Evolutionary conservation across 2,113 vertebrate genomes (phyloP).

Genomic region (Pseudorasbora parva): DNA sequence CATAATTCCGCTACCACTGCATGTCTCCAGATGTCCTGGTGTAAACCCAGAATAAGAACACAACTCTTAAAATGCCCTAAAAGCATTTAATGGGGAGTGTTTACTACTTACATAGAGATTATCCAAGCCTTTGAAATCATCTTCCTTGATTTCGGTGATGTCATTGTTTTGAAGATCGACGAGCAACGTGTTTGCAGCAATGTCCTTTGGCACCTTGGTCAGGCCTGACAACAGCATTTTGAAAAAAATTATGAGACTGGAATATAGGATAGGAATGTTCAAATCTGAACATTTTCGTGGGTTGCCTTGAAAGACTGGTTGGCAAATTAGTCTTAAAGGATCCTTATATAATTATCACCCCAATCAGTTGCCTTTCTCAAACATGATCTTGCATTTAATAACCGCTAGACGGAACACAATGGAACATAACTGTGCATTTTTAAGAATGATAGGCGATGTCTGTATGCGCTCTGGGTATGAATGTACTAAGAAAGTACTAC

Average conservation of each 20-base stretch:
- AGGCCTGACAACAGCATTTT: constrained; percentile 75
- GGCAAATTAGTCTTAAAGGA: not conserved
- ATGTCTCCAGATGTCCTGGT: constrained; percentile 33
- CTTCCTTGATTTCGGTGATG: constrained; percentile 94
- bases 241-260: not conserved
- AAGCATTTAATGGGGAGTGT: not conserved
- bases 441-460: no score
- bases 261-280: not conserved
- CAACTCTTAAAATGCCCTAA: not conserved
- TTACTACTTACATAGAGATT: constrained; percentile 83
- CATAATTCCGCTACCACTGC: not conserved
- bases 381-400: not conserved
- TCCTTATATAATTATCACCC: not conserved
- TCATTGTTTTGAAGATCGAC: constrained; percentile 98
- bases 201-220: constrained; percentile 87
- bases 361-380: not conserved
- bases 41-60: constrained; percentile 16
- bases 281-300: not conserved
- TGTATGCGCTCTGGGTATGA: no score
- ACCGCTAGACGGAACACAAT: not conserved
- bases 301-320: not conserved
- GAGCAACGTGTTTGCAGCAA: constrained; percentile 88
- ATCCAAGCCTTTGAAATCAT: constrained; percentile 88
- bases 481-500: no score
- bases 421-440: not conserved